A percentile compares a stretch with the other conserved stretches of the same genome.
Evolutionary conservation across 2,113 vertebrate genomes (phyloP).

Genomic region (Corythornis madagascariensis): DNA sequence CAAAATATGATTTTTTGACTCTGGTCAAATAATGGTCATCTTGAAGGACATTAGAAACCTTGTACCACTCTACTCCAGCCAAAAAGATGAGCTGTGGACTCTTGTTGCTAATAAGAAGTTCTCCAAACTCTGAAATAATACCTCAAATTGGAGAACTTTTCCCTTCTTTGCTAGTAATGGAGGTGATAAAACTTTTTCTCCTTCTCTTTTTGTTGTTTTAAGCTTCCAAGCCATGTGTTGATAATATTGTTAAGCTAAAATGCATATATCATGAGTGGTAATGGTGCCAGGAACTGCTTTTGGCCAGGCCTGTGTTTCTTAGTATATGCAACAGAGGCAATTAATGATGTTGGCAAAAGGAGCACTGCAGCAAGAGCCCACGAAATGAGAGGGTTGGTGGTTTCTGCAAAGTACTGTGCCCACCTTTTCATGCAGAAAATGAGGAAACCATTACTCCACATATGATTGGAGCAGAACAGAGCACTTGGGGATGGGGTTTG

Average conservation of each 20-base stretch:
- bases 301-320: conserved; percentile 64
- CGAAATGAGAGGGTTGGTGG: conserved; percentile 61
- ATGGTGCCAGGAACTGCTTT: conserved; percentile 61
- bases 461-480: conserved; percentile 60
- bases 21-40: conserved; percentile 18
- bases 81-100: not conserved
- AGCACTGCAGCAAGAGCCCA: conserved; percentile 42
- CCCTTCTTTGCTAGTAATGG: not conserved
- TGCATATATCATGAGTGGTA: conserved; percentile 46
- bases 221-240: conserved; percentile 46
- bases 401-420: conserved; percentile 66
- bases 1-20: not conserved
- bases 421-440: conserved; percentile 70
- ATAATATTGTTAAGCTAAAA: conserved; percentile 61
- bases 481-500: conserved; percentile 55
- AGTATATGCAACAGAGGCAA: conserved; percentile 50
- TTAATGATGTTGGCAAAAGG: conserved; percentile 72
- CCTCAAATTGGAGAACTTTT: not conserved
- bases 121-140: not conserved
- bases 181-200: not conserved
- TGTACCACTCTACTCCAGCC: not conserved
- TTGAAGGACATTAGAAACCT: conserved; percentile 44
- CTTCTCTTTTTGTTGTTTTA: not conserved
- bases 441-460: conserved; percentile 61
- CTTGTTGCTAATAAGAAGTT: conserved; percentile 23